Evolutionary conservation across 2,888 invertebrate species (phyloP).

Genomic region (Mechanitis mazaeus): DNA sequence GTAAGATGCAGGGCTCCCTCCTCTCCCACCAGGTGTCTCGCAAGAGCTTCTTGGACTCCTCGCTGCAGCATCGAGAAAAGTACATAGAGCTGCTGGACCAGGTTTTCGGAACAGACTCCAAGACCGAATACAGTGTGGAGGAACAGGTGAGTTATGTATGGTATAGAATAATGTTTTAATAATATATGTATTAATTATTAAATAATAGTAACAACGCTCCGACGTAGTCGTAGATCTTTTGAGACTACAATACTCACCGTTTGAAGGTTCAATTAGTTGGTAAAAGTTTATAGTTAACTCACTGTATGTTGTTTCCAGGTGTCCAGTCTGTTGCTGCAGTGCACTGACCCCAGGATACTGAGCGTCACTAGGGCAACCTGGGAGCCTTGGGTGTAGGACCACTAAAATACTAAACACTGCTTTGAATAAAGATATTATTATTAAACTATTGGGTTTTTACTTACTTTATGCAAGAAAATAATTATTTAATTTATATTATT

Average conservation of each 20-base stretch:
- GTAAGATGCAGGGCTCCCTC: slow-evolving; percentile 31
- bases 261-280: too few relatives aligned
- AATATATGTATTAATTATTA: too few relatives aligned
- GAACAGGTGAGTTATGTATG: slow-evolving; percentile 39
- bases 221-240: too few relatives aligned
- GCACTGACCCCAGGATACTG: slow-evolving; percentile 39
- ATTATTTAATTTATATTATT: too few relatives aligned
- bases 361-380: slow-evolving; percentile 38
- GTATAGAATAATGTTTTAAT: too few relatives aligned
- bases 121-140: slow-evolving; percentile 34
- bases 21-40: slow-evolving; percentile 33
- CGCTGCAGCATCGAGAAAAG: slow-evolving; percentile 26
- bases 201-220: too few relatives aligned
- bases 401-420: too few relatives aligned
- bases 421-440: background rate
- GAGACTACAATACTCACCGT: too few relatives aligned
- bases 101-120: slow-evolving; percentile 29
- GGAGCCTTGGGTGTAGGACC: slow-evolving; percentile 43
- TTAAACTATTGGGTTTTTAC: background rate
- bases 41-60: slow-evolving; percentile 20
- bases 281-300: too few relatives aligned
- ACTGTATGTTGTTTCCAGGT: slow-evolving; percentile 28
- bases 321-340: slow-evolving; percentile 35
- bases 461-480: background rate
- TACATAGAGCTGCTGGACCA: slow-evolving; percentile 33